Evolutionary conservation across 53 echinoderm and acorn worm genomes (phyloP).

Genomic region (Mesocentrotus franciscanus): DNA sequence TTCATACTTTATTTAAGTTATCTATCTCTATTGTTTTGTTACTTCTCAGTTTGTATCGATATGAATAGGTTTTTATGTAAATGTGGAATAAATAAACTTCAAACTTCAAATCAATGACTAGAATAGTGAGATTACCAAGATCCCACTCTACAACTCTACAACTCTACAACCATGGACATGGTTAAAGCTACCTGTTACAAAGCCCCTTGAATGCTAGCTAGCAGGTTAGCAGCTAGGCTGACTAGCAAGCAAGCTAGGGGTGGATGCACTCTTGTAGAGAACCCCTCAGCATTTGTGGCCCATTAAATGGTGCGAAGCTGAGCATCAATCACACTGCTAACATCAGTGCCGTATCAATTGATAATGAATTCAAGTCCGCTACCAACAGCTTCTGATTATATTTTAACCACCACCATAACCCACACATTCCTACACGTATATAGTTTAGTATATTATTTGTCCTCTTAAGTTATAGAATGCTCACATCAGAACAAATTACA

Average conservation of each 20-base stretch:
- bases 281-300: constrained; percentile 49
- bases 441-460: too few species aligned
- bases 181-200: neutral
- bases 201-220: neutral
- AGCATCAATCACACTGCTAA: constrained; percentile 56
- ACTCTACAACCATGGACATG: neutral
- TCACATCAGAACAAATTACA: too few species aligned
- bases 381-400: neutral
- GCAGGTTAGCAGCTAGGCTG: neutral
- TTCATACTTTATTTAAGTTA: too few species aligned
- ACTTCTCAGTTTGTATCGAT: too few species aligned
- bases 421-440: neutral
- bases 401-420: neutral
- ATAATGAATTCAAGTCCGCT: constrained; percentile 56
- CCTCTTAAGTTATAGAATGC: too few species aligned
- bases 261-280: constrained; percentile 34
- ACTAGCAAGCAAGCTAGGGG: neutral
- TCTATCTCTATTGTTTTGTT: too few species aligned
- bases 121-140: too few species aligned
- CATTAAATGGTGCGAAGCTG: constrained; percentile 55
- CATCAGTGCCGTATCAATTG: constrained; percentile 54
- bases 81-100: too few species aligned
- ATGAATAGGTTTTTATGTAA: too few species aligned
- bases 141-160: neutral
- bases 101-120: too few species aligned